phyloP scores from a whole-genome alignment of 2,888 invertebrate species.

The Cotesia congregata region DNA sequence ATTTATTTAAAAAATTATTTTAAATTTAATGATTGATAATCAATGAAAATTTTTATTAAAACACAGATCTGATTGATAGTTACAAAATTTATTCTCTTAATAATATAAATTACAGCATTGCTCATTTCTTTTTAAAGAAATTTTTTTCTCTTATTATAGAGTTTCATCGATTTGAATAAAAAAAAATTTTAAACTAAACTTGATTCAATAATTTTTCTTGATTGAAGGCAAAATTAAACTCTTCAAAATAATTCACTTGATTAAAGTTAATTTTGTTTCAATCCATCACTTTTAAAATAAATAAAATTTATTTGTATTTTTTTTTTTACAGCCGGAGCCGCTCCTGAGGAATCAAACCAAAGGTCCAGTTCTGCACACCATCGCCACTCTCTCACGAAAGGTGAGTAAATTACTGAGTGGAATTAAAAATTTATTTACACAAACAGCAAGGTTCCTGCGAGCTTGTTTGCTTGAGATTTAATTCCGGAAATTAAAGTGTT shows the following conservation, averaged over 20 bases:
- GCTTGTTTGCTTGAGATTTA: conserved; percentile 18
- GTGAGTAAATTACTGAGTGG: conserved; percentile 50
- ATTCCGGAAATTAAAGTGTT: background rate
- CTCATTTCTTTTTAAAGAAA: background rate
- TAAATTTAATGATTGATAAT: background rate
- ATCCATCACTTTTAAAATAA: background rate
- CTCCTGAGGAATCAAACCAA: conserved; percentile 71
- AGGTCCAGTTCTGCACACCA: conserved; percentile 69
- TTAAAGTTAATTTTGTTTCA: background rate
- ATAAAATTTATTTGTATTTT: conserved; percentile 20
- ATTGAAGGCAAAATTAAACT: too few species aligned
- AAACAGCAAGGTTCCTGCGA: background rate
- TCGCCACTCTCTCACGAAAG: conserved; percentile 69
- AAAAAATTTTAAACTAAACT: too few species aligned
- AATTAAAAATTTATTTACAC: background rate
- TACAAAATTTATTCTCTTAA: too few species aligned
- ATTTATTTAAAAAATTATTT: background rate
- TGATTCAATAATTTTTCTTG: too few species aligned
- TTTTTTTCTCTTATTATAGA: too few species aligned
- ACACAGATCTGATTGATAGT: too few species aligned
- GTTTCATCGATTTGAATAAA: too few species aligned
- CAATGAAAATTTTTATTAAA: too few species aligned
- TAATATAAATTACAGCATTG: too few species aligned
- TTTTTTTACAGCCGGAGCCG: conserved; percentile 70
- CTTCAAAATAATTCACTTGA: too few species aligned